Evolutionary conservation across 2,797 vertebrate species (phyloP).

Genomic region (Argyrosomus regius): DNA sequence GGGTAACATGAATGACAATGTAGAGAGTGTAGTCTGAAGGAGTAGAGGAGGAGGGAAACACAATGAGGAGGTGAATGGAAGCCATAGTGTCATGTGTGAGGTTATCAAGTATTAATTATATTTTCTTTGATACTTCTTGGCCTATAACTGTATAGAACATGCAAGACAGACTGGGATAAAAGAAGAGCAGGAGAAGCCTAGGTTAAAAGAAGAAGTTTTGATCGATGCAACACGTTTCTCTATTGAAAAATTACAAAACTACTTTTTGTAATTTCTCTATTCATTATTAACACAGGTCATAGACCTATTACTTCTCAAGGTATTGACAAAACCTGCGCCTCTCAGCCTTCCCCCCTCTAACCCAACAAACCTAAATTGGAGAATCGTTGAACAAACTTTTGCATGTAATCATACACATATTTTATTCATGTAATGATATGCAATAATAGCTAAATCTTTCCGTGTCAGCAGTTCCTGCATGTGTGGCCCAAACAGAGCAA

Average conservation of each 20-base stretch:
- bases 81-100: not conserved
- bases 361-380: constrained; percentile 74
- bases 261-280: constrained; percentile 55
- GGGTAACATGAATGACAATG: constrained; percentile 63
- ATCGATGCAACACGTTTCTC: constrained; percentile 3
- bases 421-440: constrained; percentile 84
- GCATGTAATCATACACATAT: constrained; percentile 76
- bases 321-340: constrained; percentile 62
- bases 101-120: not conserved
- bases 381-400: constrained; percentile 77
- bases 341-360: constrained; percentile 31
- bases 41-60: constrained; percentile 17
- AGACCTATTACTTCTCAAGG: constrained; percentile 61
- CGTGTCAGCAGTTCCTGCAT: constrained; percentile 70
- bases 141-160: not conserved
- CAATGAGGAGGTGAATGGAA: constrained; percentile 22
- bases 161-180: not conserved
- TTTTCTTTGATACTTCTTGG: constrained; percentile 8
- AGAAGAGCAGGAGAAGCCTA: not conserved
- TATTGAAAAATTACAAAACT: constrained; percentile 51
- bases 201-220: constrained; percentile 27
- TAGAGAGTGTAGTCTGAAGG: constrained; percentile 15
- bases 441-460: constrained; percentile 63
- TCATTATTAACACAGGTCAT: constrained; percentile 66
- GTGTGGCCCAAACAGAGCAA: constrained; percentile 56